phyloP scores from a whole-genome alignment of 1,140 invertebrate species.

The Bombus superbus region DNA sequence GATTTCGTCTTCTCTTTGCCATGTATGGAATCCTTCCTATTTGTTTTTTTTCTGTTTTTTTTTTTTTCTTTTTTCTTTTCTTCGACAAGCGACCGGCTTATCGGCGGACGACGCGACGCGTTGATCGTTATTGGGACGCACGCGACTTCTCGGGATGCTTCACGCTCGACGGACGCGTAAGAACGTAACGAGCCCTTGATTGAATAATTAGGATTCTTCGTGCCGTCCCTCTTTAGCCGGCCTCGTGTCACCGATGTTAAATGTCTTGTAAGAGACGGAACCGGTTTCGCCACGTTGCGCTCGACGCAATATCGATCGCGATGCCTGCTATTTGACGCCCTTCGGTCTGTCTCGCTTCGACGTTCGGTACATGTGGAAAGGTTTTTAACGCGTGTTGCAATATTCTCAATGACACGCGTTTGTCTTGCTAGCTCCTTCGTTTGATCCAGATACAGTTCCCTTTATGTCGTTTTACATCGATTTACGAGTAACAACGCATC shows the following conservation, averaged over 20 bases:
- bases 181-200: slow-evolving; percentile 28
- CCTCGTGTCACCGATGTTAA: slow-evolving; percentile 35
- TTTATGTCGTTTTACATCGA: no score
- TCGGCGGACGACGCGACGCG: background rate
- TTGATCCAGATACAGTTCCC: no score
- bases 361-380: background rate
- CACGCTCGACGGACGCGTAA: background rate
- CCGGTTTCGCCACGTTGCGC: slow-evolving; percentile 29
- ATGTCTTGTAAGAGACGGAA: slow-evolving; percentile 9
- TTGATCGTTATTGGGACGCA: slow-evolving; percentile 20
- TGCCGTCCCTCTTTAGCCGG: slow-evolving; percentile 10
- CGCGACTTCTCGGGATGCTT: background rate
- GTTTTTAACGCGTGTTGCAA: background rate
- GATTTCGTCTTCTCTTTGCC: background rate
- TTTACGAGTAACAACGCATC: no score
- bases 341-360: background rate
- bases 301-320: slow-evolving; percentile 24
- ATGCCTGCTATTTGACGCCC: slow-evolving; percentile 28
- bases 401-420: background rate
- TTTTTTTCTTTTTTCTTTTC: background rate
- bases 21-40: background rate
- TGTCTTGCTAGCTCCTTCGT: background rate
- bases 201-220: slow-evolving; percentile 46
- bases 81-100: background rate
- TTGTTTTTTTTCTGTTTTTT: background rate